Base-by-base conservation (phyloP, 2,888 invertebrate genomes). In the Leucophenga maculata region DNA sequence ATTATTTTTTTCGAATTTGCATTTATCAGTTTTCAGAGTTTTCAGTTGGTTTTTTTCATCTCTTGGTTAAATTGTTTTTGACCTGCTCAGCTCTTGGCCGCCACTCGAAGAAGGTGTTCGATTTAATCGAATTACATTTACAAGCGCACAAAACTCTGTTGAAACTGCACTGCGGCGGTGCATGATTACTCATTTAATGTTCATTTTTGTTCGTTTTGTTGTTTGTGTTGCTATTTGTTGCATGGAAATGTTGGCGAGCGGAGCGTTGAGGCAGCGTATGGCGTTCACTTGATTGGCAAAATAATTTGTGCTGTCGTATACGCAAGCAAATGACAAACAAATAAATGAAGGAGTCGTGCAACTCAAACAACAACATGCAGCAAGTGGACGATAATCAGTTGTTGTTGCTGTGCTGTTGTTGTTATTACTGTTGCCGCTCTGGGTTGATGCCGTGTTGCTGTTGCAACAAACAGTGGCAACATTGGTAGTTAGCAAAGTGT, bases 291-390 rank as follows among this genome's bases (percentile, higher is more conserved):
- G 62, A 62, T 62, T 62, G 46, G 62, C 62, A 62, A 62, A 62
- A 62, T 46, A 62, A 62, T 62, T 62, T 62, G 62, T 46, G 62
- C 46, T 62, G 62, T 62, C 62, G 62, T 32, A 44, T 62, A 62
- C 46, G 62, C 62, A 62, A 62, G 62, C 62, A 62, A 62, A 62
- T 62, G 46, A 62, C 44, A 46, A 62, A 62, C 62, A 62, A 62
- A 62, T 62, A 62, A 62, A 62, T 62, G 46, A 62, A 46, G 20
- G 62, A 62, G 46, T 62, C 62, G 46, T 62, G 62, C 16, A 46
- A 20, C 22, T 62, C 46, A 62, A 18, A 59, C 39, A 59, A 32
- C 9, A 26, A 32, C 32, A 59, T 26, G 26, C 39, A 50, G 50
- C n/a, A 6, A 59, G 14, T 62, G 62, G 46, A 62, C 62, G 62